Evolutionary conservation across 2,888 invertebrate genomes (phyloP).

Genomic region (Chaetoderma sp.): DNA sequence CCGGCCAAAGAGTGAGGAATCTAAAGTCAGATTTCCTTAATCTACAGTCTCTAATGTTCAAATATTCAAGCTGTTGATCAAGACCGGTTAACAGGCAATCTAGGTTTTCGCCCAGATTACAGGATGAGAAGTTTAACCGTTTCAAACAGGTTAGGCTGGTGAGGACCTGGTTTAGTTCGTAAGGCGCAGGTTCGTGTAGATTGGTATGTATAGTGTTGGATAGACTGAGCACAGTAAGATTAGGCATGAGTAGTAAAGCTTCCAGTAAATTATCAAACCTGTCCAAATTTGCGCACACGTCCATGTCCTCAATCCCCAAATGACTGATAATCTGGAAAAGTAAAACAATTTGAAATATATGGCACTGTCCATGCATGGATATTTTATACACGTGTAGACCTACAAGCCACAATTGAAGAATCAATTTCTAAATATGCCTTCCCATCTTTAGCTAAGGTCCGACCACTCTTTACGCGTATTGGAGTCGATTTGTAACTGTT

Average conservation of each 20-base stretch:
- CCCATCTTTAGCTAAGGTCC: too few relatives aligned
- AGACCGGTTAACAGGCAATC: conserved; percentile 38
- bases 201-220: conserved; percentile 52
- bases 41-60: conserved; percentile 57
- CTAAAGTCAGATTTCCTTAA: conserved; percentile 45
- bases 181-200: conserved; percentile 31
- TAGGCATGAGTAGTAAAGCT: conserved; percentile 42
- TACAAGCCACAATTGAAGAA: neutral
- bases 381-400: too few relatives aligned
- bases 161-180: conserved; percentile 39
- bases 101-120: conserved; percentile 48
- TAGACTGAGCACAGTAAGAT: conserved; percentile 50
- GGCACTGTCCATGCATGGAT: too few relatives aligned
- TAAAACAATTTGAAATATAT: neutral
- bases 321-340: conserved; percentile 52
- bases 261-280: conserved; percentile 43
- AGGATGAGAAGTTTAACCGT: conserved; percentile 52
- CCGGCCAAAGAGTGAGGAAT: conserved; percentile 48
- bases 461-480: too few relatives aligned
- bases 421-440: too few relatives aligned
- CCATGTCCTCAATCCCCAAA: conserved; percentile 51
- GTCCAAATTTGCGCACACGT: conserved; percentile 40
- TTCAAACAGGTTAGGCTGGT: conserved; percentile 35
- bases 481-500: too few relatives aligned
- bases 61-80: conserved; percentile 38